Evolutionary conservation across 2,113 vertebrate species (phyloP).

Genomic region (Sinocyclocheilus grahami): DNA sequence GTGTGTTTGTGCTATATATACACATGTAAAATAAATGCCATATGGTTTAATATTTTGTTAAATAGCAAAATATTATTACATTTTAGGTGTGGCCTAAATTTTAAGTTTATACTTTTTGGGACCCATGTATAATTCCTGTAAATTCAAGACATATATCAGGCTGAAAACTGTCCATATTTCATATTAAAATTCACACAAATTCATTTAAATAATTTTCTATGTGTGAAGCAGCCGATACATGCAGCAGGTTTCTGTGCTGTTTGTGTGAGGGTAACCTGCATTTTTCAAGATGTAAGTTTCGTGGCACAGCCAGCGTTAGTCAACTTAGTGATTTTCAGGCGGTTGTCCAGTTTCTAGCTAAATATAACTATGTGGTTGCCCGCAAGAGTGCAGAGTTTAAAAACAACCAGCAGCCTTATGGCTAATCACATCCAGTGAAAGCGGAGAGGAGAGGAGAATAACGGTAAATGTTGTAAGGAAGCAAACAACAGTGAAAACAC

Average conservation of each 20-base stretch:
- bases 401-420: conserved; percentile 56
- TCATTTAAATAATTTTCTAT: neutral
- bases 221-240: neutral
- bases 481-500: neutral
- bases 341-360: conserved; percentile 56
- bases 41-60: too few relatives aligned
- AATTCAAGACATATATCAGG: too few relatives aligned
- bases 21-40: too few relatives aligned
- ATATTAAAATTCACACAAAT: conserved; percentile 26
- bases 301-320: conserved; percentile 48
- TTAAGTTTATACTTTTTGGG: too few relatives aligned
- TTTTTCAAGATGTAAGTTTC: conserved; percentile 39
- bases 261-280: conserved; percentile 44
- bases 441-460: neutral
- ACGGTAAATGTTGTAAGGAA: neutral
- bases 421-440: conserved; percentile 56
- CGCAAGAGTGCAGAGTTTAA: conserved; percentile 56
- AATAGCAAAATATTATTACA: too few relatives aligned
- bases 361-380: conserved; percentile 59
- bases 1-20: too few relatives aligned
- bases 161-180: neutral
- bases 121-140: too few relatives aligned
- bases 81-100: too few relatives aligned
- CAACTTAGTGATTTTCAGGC: conserved; percentile 54
- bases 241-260: conserved; percentile 38